A percentile compares a stretch with the other conserved stretches of the same genome.
Conservation (phyloP, 1,140 invertebrate species). For the Brachionus angularis region DNA sequence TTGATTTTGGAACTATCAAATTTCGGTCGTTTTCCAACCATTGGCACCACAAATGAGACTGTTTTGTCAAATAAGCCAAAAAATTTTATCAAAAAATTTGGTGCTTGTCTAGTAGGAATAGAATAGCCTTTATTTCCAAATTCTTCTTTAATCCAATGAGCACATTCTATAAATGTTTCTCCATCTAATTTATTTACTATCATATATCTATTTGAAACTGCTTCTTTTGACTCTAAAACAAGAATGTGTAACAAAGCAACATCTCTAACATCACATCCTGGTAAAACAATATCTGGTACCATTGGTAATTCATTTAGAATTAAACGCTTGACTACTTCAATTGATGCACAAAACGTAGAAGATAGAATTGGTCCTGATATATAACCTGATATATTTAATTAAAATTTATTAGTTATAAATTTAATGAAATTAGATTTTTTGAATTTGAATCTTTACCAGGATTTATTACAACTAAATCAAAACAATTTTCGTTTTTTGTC, state of each 20-base stretch:
- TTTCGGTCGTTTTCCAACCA: too few species aligned
- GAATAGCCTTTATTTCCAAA: too few species aligned
- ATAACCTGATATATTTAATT: neutral
- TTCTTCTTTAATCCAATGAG: too few species aligned
- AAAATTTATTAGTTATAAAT: constrained; percentile 52
- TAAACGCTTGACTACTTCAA: constrained; percentile 56
- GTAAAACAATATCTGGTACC: constrained; percentile 59
- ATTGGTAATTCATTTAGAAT: constrained; percentile 59
- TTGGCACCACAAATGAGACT: too few species aligned
- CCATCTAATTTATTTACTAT: too few species aligned
- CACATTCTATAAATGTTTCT: too few species aligned
- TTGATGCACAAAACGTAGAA: neutral
- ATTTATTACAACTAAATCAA: constrained; percentile 62
- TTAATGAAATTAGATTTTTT: constrained; percentile 57
- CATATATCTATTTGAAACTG: constrained; percentile 53
- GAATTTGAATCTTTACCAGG: constrained; percentile 52
- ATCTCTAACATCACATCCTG: constrained; percentile 62
- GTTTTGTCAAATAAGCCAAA: too few species aligned
- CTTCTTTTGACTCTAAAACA: too few species aligned
- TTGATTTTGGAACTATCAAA: too few species aligned
- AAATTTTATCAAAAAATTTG: too few species aligned
- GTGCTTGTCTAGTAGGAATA: too few species aligned
- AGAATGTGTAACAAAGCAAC: constrained; percentile 62
- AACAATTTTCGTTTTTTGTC: constrained; percentile 52
- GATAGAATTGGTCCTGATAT: too few species aligned